These are phyloP conservation scores for Cephalopholis sonnerati DNA, from an alignment of 2,113 vertebrate genomes.

Conservation along the genomic window DNA sequence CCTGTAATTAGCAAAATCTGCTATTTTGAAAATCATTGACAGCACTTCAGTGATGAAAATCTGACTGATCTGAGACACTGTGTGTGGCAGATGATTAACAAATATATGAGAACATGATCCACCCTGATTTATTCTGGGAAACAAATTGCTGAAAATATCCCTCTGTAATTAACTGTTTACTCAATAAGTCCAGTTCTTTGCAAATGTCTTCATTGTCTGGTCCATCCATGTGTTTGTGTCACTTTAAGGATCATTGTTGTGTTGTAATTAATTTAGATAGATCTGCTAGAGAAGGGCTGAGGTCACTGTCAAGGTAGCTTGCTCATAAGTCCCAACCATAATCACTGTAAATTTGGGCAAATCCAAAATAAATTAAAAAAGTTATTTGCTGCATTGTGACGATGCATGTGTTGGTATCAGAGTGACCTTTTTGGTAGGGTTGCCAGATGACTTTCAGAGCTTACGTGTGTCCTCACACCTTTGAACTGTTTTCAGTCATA, in stretches of 20 bases:
- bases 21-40: neutral
- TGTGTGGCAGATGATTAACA: neutral
- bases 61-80: neutral
- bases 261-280: neutral
- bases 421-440: neutral
- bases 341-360: neutral
- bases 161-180: neutral
- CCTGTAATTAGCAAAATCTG: neutral
- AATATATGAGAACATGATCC: neutral
- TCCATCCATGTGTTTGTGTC: neutral
- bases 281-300: neutral
- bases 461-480: neutral
- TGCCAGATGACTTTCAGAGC: neutral
- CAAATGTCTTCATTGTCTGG: neutral
- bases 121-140: neutral
- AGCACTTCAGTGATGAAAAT: neutral
- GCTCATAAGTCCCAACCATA: neutral
- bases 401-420: neutral
- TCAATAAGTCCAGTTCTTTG: neutral
- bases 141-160: neutral
- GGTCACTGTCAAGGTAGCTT: neutral
- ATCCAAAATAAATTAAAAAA: neutral
- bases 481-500: neutral
- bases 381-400: neutral
- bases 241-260: neutral